Evolutionary conservation across 1,140 invertebrate genomes (phyloP).

Genomic region (Bilobella aurantiaca): DNA sequence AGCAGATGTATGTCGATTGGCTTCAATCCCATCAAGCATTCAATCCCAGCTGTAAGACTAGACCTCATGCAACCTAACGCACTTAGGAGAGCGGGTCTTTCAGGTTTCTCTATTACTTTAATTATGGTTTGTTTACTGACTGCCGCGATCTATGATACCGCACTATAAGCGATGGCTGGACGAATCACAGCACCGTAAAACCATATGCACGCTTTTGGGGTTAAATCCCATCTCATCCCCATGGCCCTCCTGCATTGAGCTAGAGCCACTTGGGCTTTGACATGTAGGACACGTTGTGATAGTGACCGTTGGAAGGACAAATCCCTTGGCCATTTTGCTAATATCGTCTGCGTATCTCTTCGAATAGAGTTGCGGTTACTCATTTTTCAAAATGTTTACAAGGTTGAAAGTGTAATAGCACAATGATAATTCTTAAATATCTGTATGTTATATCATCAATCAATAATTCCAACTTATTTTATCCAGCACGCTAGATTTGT

Average conservation of each 20-base stretch:
- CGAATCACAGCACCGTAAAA: slow-evolving; percentile 16
- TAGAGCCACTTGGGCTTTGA: neutral
- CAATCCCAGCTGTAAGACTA: neutral
- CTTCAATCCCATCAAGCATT: neutral
- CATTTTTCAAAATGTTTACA: neutral
- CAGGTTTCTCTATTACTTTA: neutral
- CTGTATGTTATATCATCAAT: too few species aligned
- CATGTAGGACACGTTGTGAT: neutral
- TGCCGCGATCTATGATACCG: slow-evolving; percentile 1
- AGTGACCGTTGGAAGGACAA: neutral
- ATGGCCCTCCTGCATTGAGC: slow-evolving; percentile 11
- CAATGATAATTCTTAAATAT: too few species aligned
- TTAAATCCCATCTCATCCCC: slow-evolving; percentile 7
- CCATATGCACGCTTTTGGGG: slow-evolving; percentile 9
- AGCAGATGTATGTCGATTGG: neutral
- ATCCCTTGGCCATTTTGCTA: neutral
- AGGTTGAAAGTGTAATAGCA: too few species aligned
- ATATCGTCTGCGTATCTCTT: slow-evolving; percentile 11
- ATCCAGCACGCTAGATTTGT: too few species aligned
- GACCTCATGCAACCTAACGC: neutral
- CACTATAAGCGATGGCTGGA: slow-evolving; percentile 9
- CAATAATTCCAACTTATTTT: too few species aligned
- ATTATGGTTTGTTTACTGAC: neutral
- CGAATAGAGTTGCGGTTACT: neutral
- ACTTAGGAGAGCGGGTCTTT: slow-evolving; percentile 7